Evolutionary conservation across 1,140 invertebrate genomes (phyloP).

Genomic region (Leptinotarsa defecta): DNA sequence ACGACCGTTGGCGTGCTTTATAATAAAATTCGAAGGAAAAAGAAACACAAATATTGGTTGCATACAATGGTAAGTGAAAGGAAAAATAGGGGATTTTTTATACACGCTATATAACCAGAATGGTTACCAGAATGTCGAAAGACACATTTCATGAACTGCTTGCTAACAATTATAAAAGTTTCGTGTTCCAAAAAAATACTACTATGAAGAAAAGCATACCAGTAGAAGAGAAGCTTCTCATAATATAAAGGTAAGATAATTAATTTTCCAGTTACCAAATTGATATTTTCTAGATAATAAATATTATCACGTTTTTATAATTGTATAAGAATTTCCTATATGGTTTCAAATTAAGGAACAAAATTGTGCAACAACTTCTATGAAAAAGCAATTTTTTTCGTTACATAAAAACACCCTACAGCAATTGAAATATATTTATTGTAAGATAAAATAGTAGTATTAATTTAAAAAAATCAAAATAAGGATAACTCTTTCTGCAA

Average conservation of each 20-base stretch:
- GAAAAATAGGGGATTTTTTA: slow-evolving; percentile 21
- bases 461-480: no score
- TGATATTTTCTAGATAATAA: neutral
- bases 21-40: slow-evolving; percentile 13
- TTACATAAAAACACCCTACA: slow-evolving; percentile 1
- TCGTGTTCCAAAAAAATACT: slow-evolving; percentile 22
- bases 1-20: neutral
- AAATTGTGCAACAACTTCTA: neutral
- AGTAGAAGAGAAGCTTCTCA: no score
- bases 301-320: neutral
- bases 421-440: slow-evolving; percentile 11
- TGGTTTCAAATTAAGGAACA: neutral
- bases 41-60: slow-evolving; percentile 18
- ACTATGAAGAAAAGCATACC: slow-evolving; percentile 22
- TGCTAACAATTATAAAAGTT: slow-evolving; percentile 18
- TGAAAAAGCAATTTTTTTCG: neutral
- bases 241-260: slow-evolving; percentile 26
- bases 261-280: neutral
- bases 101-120: slow-evolving; percentile 1
- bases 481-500: no score
- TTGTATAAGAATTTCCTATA: neutral
- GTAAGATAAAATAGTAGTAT: no score
- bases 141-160: slow-evolving; percentile 20
- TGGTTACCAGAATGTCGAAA: slow-evolving; percentile 20
- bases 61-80: slow-evolving; percentile 13